Evolutionary conservation across 2,888 invertebrate genomes (phyloP), one percentile per base, ranked within the genome.

Genomic region (Phortica okadai): DNA sequence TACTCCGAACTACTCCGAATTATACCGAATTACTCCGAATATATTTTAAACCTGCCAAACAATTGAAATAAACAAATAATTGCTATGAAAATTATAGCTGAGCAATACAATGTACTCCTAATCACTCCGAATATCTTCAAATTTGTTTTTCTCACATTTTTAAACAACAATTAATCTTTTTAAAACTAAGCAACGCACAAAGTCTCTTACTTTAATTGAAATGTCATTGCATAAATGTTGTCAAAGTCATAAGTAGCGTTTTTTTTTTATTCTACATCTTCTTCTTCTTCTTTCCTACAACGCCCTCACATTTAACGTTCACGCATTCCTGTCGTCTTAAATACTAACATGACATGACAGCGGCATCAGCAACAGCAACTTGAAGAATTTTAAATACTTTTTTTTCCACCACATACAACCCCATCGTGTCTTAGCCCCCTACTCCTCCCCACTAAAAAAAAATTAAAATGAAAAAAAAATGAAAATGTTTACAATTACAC

Each of bases 401-500:
- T 56, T 56, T 56, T 56, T 56, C 6, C 25, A 21, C 62, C 62
- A 21, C 4, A 25, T 25, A 10, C 62, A 62, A 21, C 3, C 7
- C 7, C 62, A 62, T 1, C 42, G 6, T 7, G 33, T 41, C 33
- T 1, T 41, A 33, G 14, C 66, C 10, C 3, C 2, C 41, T 6
- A 16, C 11, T 14, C 66, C 4, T 1, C 41, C 41, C 62, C 16
- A 62, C 25, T 6, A 59, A 59, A 59, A 21, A 59, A 59, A 59
- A n/a, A 59, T 10, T 16, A 59, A 59, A 4, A 59, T 8, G 16
- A 59, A 62, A 59, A 58, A 62, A 72, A 59, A 58, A 62, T 72
- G 77, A 66, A 75, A 82, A 83, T 84, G 82, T 84, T 83, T 80
- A 84, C 89, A 89, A 89, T 89, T 89, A 89, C 84, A 89, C 87